These are phyloP conservation scores for Notiomystis cincta DNA, from an alignment of 2,113 vertebrate species.

Conservation along the genomic window DNA sequence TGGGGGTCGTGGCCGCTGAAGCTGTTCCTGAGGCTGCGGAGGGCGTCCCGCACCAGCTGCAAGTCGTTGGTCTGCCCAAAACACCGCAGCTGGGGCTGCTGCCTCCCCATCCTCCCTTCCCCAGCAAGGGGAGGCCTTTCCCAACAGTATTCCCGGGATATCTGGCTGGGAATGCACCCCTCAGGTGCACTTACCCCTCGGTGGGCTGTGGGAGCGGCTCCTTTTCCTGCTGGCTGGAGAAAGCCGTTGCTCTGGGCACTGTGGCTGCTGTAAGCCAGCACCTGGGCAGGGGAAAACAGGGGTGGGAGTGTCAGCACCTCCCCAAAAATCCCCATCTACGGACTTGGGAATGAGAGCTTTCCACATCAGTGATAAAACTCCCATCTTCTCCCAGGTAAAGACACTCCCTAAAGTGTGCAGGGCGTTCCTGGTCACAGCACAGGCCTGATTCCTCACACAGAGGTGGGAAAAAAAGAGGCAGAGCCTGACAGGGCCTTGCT, in stretches of 20 bases:
- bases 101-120: neutral
- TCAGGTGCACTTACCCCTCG: slow-evolving; percentile 72
- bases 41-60: slow-evolving; percentile 89
- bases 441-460: neutral
- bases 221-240: slow-evolving; percentile 75
- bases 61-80: slow-evolving; percentile 83
- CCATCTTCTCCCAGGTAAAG: neutral
- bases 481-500: neutral
- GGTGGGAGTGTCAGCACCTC: neutral
- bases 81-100: neutral
- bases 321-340: neutral
- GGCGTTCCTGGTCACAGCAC: neutral
- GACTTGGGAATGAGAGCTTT: neutral
- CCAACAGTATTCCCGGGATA: neutral
- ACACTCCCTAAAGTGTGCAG: neutral
- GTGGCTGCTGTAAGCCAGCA: slow-evolving; percentile 55
- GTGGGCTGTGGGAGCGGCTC: slow-evolving; percentile 64
- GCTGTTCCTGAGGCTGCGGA: slow-evolving; percentile 90
- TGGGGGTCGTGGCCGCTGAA: slow-evolving; percentile 93
- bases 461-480: neutral
- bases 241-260: slow-evolving; percentile 84
- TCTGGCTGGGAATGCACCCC: neutral
- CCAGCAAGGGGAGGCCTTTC: neutral
- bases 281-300: slow-evolving; percentile 14
- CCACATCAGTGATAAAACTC: neutral